Evolutionary conservation across 1,140 invertebrate species (phyloP), one percentile per base, ranked within the genome.

Genomic region (Tribolium madens): DNA sequence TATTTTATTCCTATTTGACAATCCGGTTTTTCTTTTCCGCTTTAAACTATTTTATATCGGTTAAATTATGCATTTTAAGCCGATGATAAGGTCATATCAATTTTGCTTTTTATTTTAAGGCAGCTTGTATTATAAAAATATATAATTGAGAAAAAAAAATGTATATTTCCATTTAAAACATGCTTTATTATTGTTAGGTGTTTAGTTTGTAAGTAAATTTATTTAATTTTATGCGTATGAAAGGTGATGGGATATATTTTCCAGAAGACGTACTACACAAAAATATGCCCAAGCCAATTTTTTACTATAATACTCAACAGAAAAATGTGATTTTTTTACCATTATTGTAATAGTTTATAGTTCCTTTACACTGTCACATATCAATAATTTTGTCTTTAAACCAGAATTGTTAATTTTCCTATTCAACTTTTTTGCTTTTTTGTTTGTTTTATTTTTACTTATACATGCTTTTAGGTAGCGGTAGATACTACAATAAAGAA

Each of bases 291-390:
- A 52, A 73, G 48, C 71, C 71, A 57, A 73, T 72, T 36, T 53
- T 52, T 52, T 53, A 70, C 31, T 76, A 76, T 77, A 80, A 81
- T 81, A 81, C 80, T 81, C 80, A 81, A 60, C 68, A 53, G 72
- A 48, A 76, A 69, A 72, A 71, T 79, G 78, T 81, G 80, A 79
- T 79, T 76, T 79, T 81, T 80, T 77, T 79, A 79, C 78, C 78
- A 77, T 77, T 74, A 75, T 79, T 75, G 73, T 79, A 77, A 78
- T 77, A 79, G 74, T 73, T 48, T 76, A 79, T 60, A 79, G 75
- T 77, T 77, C 72, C 77, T 74, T 76, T 72, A 72, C 50, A 73
- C 74, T 76, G 71, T 78, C 72, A 78, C 70, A 78, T 75, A 75
- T 71, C 76, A 78, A 42, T 68, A 26, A 53, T 42, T 77, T 50